A percentile compares a stretch with the other conserved stretches of the same genome.
Evolutionary conservation across 2,888 invertebrate genomes (phyloP).

Genomic region (Eristalis pertinax): DNA sequence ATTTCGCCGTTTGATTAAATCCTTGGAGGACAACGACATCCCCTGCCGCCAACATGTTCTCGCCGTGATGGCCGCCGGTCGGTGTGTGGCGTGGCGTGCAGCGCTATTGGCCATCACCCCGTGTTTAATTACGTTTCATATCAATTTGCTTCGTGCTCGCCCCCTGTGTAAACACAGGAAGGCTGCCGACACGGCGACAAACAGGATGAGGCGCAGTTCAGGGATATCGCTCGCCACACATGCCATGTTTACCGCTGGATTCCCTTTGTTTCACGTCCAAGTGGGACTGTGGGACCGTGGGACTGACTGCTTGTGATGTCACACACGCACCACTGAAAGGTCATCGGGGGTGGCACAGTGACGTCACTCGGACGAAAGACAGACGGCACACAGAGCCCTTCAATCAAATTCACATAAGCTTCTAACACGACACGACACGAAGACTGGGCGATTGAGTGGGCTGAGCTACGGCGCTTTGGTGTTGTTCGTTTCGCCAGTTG

Average conservation of each 20-base stretch:
- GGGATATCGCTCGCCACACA: slow-evolving; percentile 16
- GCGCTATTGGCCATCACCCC: slow-evolving; percentile 20
- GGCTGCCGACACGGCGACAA: slow-evolving; percentile 1
- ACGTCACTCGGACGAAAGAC: slow-evolving; percentile 19
- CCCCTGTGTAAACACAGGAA: slow-evolving; percentile 10
- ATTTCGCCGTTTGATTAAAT: slow-evolving; percentile 50
- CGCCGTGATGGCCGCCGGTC: background rate
- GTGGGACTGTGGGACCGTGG: too few species aligned
- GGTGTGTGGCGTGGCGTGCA: background rate
- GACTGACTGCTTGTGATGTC: slow-evolving; percentile 9
- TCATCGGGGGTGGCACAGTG: slow-evolving; percentile 17
- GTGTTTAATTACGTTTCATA: slow-evolving; percentile 60
- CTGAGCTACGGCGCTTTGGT: background rate
- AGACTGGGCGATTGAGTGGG: background rate
- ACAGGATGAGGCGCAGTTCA: slow-evolving; percentile 37
- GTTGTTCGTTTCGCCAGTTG: background rate
- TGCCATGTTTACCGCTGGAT: background rate
- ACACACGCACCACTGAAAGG: background rate
- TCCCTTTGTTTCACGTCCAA: slow-evolving; percentile 13
- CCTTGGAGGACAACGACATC: slow-evolving; percentile 8
- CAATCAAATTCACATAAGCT: slow-evolving; percentile 38
- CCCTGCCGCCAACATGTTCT: background rate
- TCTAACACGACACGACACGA: background rate
- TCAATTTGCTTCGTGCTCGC: slow-evolving; percentile 35
- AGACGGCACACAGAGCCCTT: background rate